Evolutionary conservation across 2,113 vertebrate genomes (phyloP).

Genomic region (Bufo bufo): DNA sequence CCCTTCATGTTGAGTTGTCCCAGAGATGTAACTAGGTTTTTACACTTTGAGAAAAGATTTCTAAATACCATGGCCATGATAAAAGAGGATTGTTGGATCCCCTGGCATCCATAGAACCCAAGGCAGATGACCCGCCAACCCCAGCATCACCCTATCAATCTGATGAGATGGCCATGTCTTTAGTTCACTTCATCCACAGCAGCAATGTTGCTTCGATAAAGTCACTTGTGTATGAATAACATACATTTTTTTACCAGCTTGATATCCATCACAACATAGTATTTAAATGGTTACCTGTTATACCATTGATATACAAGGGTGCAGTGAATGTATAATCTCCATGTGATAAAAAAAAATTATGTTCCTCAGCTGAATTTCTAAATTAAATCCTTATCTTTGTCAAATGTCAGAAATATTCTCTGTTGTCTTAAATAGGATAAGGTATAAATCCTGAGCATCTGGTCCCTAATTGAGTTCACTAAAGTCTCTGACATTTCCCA

Average conservation of each 20-base stretch:
- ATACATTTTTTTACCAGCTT: not conserved
- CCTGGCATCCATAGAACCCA: no score
- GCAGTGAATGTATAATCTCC: not conserved
- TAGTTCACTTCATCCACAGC: not conserved
- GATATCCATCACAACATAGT: not conserved
- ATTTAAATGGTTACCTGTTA: not conserved
- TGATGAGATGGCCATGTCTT: no score
- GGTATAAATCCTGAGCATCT: slow-evolving; percentile 48
- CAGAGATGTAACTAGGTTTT: not conserved
- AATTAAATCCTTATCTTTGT: slow-evolving; percentile 51
- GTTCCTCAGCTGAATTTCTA: slow-evolving; percentile 35
- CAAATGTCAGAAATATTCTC: slow-evolving; percentile 53
- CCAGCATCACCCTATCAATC: no score
- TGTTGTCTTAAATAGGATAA: slow-evolving; percentile 52
- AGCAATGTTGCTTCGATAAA: not conserved
- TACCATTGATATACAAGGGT: not conserved
- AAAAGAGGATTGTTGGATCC: not conserved
- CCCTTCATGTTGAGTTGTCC: not conserved
- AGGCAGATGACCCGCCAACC: no score
- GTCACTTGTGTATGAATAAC: not conserved
- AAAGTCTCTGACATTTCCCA: slow-evolving; percentile 50
- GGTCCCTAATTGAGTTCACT: slow-evolving; percentile 52
- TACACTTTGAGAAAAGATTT: not conserved
- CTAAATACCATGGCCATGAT: not conserved
- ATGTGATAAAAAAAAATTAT: slow-evolving; percentile 21